Conservation (phyloP, 2,113 vertebrate species). For the Nettapus auritus region DNA sequence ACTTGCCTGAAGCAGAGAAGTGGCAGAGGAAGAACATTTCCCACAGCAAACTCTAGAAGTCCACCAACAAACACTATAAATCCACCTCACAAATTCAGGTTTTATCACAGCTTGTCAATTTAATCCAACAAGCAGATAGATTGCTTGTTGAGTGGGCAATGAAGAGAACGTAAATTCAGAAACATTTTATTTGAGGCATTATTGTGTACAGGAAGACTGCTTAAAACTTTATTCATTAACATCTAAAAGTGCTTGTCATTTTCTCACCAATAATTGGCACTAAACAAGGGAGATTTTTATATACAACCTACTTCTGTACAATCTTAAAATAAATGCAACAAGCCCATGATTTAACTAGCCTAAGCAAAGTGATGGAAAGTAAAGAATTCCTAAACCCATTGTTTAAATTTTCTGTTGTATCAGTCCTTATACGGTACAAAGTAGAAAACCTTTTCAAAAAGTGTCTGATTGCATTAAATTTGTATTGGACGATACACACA, state of each 20-base stretch:
- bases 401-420: not conserved
- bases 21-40: not conserved
- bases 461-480: not conserved
- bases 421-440: not conserved
- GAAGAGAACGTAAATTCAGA: not conserved
- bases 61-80: not conserved
- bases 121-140: not conserved
- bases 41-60: not conserved
- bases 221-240: slow-evolving; percentile 28
- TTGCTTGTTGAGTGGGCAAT: not conserved
- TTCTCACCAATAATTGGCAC: slow-evolving; percentile 17
- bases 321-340: not conserved
- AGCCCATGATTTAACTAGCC: not conserved
- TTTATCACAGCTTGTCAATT: not conserved
- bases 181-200: not conserved
- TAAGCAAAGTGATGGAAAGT: not conserved
- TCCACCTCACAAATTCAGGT: not conserved
- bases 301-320: not conserved
- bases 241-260: not conserved
- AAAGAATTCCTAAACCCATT: not conserved
- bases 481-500: not conserved
- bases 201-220: not conserved
- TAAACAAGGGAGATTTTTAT: not conserved
- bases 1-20: fast-evolving
- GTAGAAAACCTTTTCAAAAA: not conserved